These are phyloP conservation scores for Heliocidaris erythrogramma DNA, from an alignment of 35 echinoderm and acorn worm species.

Conservation along the genomic window DNA sequence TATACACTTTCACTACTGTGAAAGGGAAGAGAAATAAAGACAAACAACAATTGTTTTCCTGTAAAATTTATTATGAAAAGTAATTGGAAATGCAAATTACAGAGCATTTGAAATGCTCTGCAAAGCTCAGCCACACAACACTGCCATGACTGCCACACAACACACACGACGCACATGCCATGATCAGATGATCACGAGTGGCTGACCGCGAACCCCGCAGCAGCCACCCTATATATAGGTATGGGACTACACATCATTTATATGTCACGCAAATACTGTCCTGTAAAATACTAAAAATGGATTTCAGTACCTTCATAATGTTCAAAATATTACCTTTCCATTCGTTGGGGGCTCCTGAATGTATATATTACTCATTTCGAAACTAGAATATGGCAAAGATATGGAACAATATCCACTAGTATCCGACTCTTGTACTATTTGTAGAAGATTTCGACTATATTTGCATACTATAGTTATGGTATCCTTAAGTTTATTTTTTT, in stretches of 20 bases:
- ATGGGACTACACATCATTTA: background rate
- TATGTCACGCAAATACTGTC: background rate
- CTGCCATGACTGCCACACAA: background rate
- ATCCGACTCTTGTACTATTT: background rate
- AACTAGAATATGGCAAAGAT: background rate
- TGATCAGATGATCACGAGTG: background rate
- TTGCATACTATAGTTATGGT: too few relatives aligned
- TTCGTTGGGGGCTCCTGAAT: slow-evolving; percentile 81
- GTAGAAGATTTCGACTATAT: background rate
- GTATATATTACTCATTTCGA: slow-evolving; percentile 81
- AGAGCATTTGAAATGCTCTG: too few relatives aligned
- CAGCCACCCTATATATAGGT: background rate
- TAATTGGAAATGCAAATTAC: too few relatives aligned
- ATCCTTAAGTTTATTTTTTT: too few relatives aligned
- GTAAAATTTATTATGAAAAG: too few relatives aligned
- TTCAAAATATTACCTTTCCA: slow-evolving; percentile 64
- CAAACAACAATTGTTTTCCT: too few relatives aligned
- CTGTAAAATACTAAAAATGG: background rate
- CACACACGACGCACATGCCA: background rate
- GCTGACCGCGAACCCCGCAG: background rate
- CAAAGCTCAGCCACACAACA: too few relatives aligned
- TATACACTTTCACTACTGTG: too few relatives aligned
- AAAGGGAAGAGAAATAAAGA: too few relatives aligned
- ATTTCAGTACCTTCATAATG: background rate
- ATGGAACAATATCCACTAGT: background rate